Evolutionary conservation across 2,797 vertebrate species (phyloP), one percentile per base, ranked within the genome.

Genomic region (Myioborus miniatus): DNA sequence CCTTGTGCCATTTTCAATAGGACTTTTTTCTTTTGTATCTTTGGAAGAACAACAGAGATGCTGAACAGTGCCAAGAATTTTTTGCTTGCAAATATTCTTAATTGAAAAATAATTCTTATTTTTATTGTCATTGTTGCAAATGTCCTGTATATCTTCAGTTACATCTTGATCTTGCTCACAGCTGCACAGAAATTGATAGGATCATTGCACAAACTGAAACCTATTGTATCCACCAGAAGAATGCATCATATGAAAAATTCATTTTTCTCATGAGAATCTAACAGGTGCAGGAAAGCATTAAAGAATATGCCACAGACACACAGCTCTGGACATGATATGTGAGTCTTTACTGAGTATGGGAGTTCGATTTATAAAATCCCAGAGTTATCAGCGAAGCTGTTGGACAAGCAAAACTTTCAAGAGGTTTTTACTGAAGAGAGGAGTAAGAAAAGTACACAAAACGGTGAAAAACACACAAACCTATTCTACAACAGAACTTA

Each of bases 221-320:
- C 71, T 90, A 85, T 93, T 96, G 89, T 95, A 93, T 96, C 83
- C 75, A 89, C 59, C 37, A 90, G 49, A 95, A 93, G 60, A 96
- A 97, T 95, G 83, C 60, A 68, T 95, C 78, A 43, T 87, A 92
- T 53, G 75, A 94, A 96, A 95, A 96, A 94, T 68, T 90, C 23
- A 92, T 96, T 96, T 96, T 96, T 92, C 94, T 95, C 95, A 77
- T 90, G 93, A 93, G 86, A 94, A 58, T 75, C 64, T 84, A 95
- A 92, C 94, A 97, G 95, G 95, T 97, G 95, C 90, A 89, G 62
- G 83, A 87, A 83, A 93, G 70, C 74, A 80, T 92, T 94, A 74
- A 93, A 93, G 87, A 88, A 84, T 87, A 96, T 34, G 70, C 59
- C 74, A 88, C 32, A 94, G 95, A 82, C 55, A 49, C 0, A 2